Conservation (phyloP, 30 jellyfish, hydroid and myxozoan species). For the Chironex yamaguchii region DNA sequence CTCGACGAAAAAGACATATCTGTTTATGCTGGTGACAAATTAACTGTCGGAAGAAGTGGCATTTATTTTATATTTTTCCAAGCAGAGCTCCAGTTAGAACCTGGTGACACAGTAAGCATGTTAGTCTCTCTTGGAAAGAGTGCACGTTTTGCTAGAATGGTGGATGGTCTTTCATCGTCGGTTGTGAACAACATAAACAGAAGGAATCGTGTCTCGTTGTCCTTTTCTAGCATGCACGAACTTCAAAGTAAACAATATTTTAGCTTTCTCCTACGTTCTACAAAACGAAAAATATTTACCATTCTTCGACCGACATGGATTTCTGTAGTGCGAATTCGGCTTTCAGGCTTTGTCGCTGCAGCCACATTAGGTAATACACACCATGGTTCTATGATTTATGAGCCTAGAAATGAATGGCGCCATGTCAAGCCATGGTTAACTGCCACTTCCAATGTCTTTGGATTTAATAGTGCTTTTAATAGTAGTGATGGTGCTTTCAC, state of each 20-base stretch:
- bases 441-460: neutral
- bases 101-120: constrained; percentile 18
- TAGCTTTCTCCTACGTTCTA: neutral
- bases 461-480: neutral
- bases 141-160: neutral
- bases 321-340: neutral
- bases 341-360: neutral
- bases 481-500: neutral
- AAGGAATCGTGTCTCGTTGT: neutral
- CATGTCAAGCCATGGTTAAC: neutral
- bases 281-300: neutral
- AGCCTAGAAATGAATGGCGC: neutral
- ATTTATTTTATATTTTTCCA: constrained; percentile 45
- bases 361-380: neutral
- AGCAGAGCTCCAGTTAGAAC: constrained; percentile 24
- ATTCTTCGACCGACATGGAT: neutral
- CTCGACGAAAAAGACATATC: neutral
- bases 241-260: neutral
- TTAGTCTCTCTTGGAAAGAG: neutral
- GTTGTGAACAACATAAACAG: neutral
- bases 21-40: neutral
- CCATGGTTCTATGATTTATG: neutral
- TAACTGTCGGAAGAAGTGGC: constrained; percentile 68
- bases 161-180: neutral
- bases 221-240: neutral